A percentile compares a stretch with the other conserved stretches of the same genome.
These are phyloP conservation scores for Australoheros facetus DNA, from an alignment of 2,797 vertebrate genomes.

Conservation along the genomic window DNA sequence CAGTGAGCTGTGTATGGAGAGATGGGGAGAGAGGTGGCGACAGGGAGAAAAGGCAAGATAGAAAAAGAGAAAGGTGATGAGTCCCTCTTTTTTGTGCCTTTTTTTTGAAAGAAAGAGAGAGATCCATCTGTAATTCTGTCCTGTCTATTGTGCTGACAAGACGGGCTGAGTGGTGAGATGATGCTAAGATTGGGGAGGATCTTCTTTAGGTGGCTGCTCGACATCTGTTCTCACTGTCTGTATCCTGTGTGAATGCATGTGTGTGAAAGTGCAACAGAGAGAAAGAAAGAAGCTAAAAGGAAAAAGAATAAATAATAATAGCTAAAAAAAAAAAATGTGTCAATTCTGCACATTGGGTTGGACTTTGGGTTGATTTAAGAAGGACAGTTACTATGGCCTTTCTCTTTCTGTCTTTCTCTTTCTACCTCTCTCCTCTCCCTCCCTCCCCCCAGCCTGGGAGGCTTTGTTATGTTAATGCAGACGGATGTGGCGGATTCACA, in stretches of 20 bases:
- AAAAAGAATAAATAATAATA: slow-evolving; percentile 46
- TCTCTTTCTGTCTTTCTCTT: slow-evolving; percentile 50
- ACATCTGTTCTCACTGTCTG: slow-evolving; percentile 88
- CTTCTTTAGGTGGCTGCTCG: slow-evolving; percentile 89
- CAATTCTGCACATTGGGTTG: slow-evolving; percentile 57
- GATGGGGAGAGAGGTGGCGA: slow-evolving; percentile 18
- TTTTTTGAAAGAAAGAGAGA: slow-evolving; percentile 40
- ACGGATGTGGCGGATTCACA: slow-evolving; percentile 97
- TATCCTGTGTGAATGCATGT: slow-evolving; percentile 52
- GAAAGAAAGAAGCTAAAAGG: slow-evolving; percentile 12
- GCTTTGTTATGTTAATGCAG: slow-evolving; percentile 99
- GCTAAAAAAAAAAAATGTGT: slow-evolving; percentile 43
- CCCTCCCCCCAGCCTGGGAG: slow-evolving; percentile 84
- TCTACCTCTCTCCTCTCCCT: slow-evolving; percentile 49
- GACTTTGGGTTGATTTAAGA: slow-evolving; percentile 74
- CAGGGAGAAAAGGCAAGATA: slow-evolving; percentile 45
- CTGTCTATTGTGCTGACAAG: slow-evolving; percentile 95
- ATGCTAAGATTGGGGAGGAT: slow-evolving; percentile 86
- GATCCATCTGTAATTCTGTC: slow-evolving; percentile 93
- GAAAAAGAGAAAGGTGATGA: slow-evolving; percentile 64
- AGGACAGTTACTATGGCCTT: slow-evolving; percentile 73
- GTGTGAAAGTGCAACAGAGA: slow-evolving; percentile 2
- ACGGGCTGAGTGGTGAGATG: slow-evolving; percentile 73
- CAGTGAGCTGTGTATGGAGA: slow-evolving; percentile 79
- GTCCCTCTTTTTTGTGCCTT: slow-evolving; percentile 73